phyloP scores from a whole-genome alignment of 2,888 invertebrate genomes.

The Chloroclystis v-ata region DNA sequence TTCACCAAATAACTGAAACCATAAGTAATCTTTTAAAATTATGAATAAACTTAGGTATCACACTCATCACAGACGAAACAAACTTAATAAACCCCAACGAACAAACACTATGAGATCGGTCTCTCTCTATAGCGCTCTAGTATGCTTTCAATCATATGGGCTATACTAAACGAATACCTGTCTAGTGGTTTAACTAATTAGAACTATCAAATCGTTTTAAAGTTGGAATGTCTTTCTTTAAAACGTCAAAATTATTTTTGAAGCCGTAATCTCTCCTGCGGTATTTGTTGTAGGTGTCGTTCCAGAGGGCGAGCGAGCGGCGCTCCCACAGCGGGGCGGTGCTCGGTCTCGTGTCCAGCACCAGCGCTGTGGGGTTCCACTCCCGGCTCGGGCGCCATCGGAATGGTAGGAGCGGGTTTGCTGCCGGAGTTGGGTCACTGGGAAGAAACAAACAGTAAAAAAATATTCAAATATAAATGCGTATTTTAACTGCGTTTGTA shows the following conservation, averaged over 20 bases:
- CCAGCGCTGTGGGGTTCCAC: constrained; percentile 54
- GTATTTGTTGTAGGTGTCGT: constrained; percentile 59
- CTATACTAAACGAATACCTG: no score
- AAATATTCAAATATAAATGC: no score
- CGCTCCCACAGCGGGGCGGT: constrained; percentile 59
- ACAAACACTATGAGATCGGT: no score
- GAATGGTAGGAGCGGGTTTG: constrained; percentile 45
- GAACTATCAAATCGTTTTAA: neutral
- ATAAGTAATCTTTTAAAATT: no score
- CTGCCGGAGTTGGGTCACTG: constrained; percentile 66
- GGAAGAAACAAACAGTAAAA: constrained; percentile 32
- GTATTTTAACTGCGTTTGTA: no score
- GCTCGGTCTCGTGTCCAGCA: constrained; percentile 51
- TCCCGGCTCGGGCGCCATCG: constrained; percentile 59
- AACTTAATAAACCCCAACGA: neutral
- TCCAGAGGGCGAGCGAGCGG: constrained; percentile 53
- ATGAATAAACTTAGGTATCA: no score
- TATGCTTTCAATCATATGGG: no score
- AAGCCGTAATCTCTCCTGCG: constrained; percentile 47
- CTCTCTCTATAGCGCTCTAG: no score
- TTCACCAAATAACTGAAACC: no score
- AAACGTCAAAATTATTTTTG: constrained; percentile 18
- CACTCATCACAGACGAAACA: no score
- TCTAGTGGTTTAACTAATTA: no score
- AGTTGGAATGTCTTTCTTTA: neutral